Conservation (phyloP, 2,113 vertebrate species). For the Nettapus auritus region DNA sequence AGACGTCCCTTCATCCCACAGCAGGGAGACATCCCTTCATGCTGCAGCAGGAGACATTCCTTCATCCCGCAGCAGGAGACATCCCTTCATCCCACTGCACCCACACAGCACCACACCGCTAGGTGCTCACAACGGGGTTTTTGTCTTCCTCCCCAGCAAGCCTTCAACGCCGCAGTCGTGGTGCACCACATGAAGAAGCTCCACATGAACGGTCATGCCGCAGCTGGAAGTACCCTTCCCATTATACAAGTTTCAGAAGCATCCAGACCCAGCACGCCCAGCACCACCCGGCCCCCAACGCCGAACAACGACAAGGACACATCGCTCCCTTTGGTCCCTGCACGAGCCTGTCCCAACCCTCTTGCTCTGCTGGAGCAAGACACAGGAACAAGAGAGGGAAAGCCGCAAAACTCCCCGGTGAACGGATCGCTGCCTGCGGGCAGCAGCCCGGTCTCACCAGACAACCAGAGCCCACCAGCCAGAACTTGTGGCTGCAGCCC, state of each 20-base stretch:
- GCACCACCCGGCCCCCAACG: background rate
- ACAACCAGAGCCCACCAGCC: slow-evolving; percentile 46
- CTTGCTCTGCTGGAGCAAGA: background rate
- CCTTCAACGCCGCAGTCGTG: slow-evolving; percentile 84
- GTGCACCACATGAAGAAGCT: slow-evolving; percentile 91
- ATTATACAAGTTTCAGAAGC: slow-evolving; percentile 16
- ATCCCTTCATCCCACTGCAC: background rate
- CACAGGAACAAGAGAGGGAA: background rate
- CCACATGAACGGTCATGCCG: slow-evolving; percentile 77
- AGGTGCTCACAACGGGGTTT: background rate
- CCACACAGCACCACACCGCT: background rate
- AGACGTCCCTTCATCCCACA: too few species aligned
- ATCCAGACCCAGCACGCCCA: slow-evolving; percentile 30
- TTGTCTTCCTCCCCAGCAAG: slow-evolving; percentile 80
- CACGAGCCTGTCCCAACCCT: background rate
- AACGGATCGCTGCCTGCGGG: background rate
- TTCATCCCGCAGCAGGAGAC: too few species aligned
- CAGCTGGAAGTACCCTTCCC: slow-evolving; percentile 1
- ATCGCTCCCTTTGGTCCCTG: background rate
- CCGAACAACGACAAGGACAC: background rate
- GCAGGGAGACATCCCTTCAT: too few species aligned
- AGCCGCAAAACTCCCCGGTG: slow-evolving; percentile 7
- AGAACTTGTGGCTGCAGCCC: slow-evolving; percentile 71
- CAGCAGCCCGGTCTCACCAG: slow-evolving; percentile 35
- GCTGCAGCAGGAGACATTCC: too few species aligned